Conservation (phyloP, 2,113 vertebrate species). For the Anoura caudifer region DNA sequence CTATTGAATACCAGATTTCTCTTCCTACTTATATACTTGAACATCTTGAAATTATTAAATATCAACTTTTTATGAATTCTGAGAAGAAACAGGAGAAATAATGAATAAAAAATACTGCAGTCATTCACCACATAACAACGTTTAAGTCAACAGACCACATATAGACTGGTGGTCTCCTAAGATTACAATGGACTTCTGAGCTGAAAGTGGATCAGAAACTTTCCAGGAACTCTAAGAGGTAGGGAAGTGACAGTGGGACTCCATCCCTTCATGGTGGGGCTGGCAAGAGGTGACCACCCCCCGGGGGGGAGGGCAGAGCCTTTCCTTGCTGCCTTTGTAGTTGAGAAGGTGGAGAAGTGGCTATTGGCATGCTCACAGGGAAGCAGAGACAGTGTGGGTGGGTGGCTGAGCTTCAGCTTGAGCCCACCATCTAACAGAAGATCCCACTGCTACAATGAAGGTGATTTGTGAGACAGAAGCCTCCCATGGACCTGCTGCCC, state of each 20-base stretch:
- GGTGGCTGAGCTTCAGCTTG: slow-evolving; percentile 35
- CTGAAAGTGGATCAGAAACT: slow-evolving; percentile 84
- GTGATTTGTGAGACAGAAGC: slow-evolving; percentile 90
- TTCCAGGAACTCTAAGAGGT: slow-evolving; percentile 77
- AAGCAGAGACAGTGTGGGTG: slow-evolving; percentile 58
- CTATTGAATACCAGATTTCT: neutral
- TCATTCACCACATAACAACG: neutral
- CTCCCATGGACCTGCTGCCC: slow-evolving; percentile 89
- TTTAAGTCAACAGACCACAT: neutral
- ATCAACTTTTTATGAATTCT: neutral
- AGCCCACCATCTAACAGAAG: slow-evolving; percentile 65
- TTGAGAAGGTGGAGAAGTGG: slow-evolving; percentile 23
- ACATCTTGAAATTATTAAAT: neutral
- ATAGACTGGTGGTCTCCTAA: neutral
- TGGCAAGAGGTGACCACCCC: slow-evolving; percentile 21
- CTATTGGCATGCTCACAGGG: slow-evolving; percentile 65
- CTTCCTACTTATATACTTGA: neutral
- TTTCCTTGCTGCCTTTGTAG: neutral
- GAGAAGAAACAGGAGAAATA: neutral
- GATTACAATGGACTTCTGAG: slow-evolving; percentile 66
- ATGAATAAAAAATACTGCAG: neutral
- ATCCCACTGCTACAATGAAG: slow-evolving; percentile 97
- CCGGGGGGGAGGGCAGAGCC: slow-evolving; percentile 21
- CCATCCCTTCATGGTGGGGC: neutral
- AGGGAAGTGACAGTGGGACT: slow-evolving; percentile 61